Conservation (phyloP, 2,888 invertebrate genomes). For the Epistrophe grossulariae region DNA sequence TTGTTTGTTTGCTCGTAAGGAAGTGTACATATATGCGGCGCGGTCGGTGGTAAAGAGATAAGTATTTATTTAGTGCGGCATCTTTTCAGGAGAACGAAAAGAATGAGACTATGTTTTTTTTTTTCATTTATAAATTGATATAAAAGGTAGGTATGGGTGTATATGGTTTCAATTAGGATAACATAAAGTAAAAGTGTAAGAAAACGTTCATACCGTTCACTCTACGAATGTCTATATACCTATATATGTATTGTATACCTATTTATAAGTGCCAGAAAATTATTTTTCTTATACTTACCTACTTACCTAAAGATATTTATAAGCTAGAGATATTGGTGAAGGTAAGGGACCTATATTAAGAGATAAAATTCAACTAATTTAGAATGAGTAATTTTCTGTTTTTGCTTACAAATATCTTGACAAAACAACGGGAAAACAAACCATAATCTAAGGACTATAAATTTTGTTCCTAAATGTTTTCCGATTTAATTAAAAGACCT, state of each 20-base stretch:
- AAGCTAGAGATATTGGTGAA: not conserved
- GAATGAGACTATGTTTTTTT: constrained; percentile 26
- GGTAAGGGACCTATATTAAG: not conserved
- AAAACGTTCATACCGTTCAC: not conserved
- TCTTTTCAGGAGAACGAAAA: constrained; percentile 6
- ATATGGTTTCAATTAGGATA: constrained; percentile 67
- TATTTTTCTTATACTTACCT: not conserved
- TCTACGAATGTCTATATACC: not conserved
- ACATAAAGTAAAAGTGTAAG: constrained; percentile 27
- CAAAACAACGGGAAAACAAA: too few relatives aligned
- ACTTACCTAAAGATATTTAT: not conserved
- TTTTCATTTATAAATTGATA: constrained; percentile 27
- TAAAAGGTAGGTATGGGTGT: constrained; percentile 16
- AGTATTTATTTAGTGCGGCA: constrained; percentile 67
- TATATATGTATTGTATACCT: too few relatives aligned
- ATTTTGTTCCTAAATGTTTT: too few relatives aligned
- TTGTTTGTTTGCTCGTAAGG: constrained; percentile 68
- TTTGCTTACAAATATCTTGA: too few relatives aligned
- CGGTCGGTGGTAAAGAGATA: constrained; percentile 23
- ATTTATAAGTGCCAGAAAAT: constrained; percentile 15
- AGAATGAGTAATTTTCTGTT: not conserved
- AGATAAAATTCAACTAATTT: not conserved
- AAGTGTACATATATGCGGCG: constrained; percentile 7
- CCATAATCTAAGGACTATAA: too few relatives aligned
- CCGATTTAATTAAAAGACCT: too few relatives aligned